Percentiles rank a stretch among this genome's conserved stretches.
phyloP scores from a whole-genome alignment of 2,113 vertebrate genomes.

The Tragelaphus strepsiceros region DNA sequence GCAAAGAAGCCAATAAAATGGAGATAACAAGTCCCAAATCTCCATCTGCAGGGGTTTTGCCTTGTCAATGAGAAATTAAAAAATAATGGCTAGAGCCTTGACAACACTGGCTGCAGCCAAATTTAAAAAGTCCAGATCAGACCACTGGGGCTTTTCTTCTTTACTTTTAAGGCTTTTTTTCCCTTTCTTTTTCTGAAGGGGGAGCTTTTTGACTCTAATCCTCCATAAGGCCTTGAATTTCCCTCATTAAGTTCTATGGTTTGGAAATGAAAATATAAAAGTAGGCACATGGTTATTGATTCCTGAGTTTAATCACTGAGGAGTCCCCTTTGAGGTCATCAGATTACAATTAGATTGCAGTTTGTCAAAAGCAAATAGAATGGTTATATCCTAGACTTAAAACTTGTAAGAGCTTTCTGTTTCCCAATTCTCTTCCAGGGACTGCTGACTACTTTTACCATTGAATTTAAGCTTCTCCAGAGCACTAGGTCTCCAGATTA shows the following conservation, averaged over 20 bases:
- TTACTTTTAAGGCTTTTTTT: not conserved
- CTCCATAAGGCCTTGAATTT: constrained; percentile 60
- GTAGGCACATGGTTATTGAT: constrained; percentile 51
- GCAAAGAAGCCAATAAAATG: constrained; percentile 71
- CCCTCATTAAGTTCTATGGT: constrained; percentile 66
- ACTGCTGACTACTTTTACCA: not conserved
- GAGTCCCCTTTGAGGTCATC: constrained; percentile 33
- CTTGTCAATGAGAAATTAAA: constrained; percentile 78
- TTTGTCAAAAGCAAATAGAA: constrained; percentile 43
- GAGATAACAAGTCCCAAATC: constrained; percentile 77
- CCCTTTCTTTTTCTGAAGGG: not conserved
- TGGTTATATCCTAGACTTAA: constrained; percentile 30
- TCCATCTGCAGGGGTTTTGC: constrained; percentile 47
- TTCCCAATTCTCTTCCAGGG: not conserved
- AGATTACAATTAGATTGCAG: constrained; percentile 15
- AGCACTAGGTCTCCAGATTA: not conserved
- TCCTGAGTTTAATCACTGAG: constrained; percentile 60
- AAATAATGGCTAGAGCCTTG: constrained; percentile 62
- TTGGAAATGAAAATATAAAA: constrained; percentile 55
- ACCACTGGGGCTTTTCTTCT: constrained; percentile 63
- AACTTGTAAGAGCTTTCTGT: not conserved
- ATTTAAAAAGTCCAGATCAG: constrained; percentile 58
- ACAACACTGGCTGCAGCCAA: constrained; percentile 65
- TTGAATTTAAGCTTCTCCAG: constrained; percentile 15
- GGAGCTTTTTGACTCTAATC: constrained; percentile 9